Conservation (phyloP, 2,113 vertebrate species). For the Tyto alba region DNA sequence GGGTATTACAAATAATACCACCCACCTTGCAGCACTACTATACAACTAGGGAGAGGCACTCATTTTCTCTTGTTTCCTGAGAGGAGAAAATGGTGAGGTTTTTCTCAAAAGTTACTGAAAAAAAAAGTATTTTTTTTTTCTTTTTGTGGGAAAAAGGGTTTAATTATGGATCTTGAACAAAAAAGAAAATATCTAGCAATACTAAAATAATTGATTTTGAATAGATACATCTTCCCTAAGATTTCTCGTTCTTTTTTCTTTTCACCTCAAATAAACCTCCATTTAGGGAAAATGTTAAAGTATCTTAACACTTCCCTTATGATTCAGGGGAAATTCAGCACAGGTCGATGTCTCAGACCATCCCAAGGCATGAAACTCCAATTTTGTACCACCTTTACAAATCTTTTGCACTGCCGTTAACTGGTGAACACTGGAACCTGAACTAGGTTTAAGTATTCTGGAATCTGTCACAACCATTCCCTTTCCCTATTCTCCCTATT, state of each 20-base stretch:
- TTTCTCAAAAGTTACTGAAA: neutral
- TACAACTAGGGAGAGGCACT: neutral
- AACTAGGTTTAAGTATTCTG: neutral
- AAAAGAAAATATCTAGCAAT: neutral
- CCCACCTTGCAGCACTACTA: neutral
- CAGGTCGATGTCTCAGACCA: neutral
- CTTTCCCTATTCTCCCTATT: neutral
- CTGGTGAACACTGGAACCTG: neutral
- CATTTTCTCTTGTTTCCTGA: neutral
- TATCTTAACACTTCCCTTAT: neutral
- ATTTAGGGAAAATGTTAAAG: neutral
- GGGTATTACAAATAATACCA: neutral
- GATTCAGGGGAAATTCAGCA: neutral
- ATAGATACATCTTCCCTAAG: neutral
- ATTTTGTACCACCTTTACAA: neutral
- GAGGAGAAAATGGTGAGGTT: neutral
- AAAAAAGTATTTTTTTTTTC: neutral
- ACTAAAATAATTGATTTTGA: neutral
- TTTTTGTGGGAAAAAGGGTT: neutral
- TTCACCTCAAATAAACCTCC: rapidly evolving
- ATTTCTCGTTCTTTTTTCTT: neutral
- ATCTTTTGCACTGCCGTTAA: neutral
- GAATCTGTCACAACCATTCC: neutral
- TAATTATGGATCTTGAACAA: neutral
- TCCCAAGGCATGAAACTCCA: neutral